A percentile compares a stretch with the other conserved stretches of the same genome.
Conservation (phyloP, 2,888 invertebrate genomes). For the Dromius quadrimaculatus region DNA sequence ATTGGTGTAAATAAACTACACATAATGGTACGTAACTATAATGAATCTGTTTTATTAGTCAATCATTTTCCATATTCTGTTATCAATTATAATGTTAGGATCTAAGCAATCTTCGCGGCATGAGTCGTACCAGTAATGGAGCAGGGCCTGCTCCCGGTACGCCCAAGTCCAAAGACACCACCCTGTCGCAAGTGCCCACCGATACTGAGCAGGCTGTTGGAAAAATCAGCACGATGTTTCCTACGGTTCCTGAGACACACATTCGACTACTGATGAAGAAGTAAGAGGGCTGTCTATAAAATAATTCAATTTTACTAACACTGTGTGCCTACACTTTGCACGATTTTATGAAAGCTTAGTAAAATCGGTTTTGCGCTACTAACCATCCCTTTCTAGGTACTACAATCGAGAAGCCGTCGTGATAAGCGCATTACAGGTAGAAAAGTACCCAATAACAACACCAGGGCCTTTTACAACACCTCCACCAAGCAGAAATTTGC, state of each 20-base stretch:
- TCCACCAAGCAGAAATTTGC: constrained; percentile 74
- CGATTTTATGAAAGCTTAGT: not conserved
- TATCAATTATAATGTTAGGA: too few species aligned
- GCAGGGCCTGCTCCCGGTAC: not conserved
- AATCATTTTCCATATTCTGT: too few species aligned
- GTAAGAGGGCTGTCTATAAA: constrained; percentile 71
- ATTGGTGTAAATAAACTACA: too few species aligned
- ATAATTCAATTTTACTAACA: not conserved
- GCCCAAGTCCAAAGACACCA: constrained; percentile 70
- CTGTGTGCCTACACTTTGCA: not conserved
- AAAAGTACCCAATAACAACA: constrained; percentile 89
- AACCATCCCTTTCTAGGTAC: constrained; percentile 74
- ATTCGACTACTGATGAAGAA: constrained; percentile 88
- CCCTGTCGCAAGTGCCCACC: constrained; percentile 70
- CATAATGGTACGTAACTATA: too few species aligned
- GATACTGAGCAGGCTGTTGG: constrained; percentile 81
- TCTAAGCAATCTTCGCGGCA: constrained; percentile 24
- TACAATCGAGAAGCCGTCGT: constrained; percentile 93
- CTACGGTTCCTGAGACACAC: constrained; percentile 90
- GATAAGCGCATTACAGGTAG: constrained; percentile 92
- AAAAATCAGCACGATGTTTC: constrained; percentile 89
- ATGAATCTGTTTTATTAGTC: too few species aligned
- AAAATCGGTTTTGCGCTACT: not conserved
- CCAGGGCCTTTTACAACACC: constrained; percentile 86
- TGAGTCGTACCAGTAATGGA: constrained; percentile 18